Conservation (phyloP, 1,140 invertebrate species). For the Microplitis mediator region DNA sequence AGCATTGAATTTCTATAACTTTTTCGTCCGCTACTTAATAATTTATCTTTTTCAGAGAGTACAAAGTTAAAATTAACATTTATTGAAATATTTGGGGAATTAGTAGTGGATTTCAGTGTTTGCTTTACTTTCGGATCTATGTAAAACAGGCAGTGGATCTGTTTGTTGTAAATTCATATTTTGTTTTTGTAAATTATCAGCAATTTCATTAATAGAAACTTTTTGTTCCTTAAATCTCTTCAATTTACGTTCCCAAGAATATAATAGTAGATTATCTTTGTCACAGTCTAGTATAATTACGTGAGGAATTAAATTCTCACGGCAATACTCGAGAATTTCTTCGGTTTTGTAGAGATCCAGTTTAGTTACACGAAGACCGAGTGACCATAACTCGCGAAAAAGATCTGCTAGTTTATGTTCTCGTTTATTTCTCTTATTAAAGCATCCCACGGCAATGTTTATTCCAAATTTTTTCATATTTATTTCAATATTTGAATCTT, state of each 20-base stretch:
- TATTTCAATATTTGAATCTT: background rate
- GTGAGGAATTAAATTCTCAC: constrained; percentile 68
- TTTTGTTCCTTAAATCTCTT: constrained; percentile 71
- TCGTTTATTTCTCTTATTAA: constrained; percentile 64
- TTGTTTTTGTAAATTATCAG: constrained; percentile 65
- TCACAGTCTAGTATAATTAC: constrained; percentile 75
- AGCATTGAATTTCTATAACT: constrained; percentile 61
- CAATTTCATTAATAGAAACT: constrained; percentile 63
- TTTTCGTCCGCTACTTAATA: constrained; percentile 61
- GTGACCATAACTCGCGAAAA: constrained; percentile 65
- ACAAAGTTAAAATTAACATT: constrained; percentile 61
- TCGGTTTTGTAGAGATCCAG: constrained; percentile 66
- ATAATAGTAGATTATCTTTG: constrained; percentile 66
- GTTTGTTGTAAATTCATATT: constrained; percentile 31
- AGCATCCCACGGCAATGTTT: constrained; percentile 71
- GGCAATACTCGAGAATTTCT: constrained; percentile 72
- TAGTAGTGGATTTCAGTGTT: constrained; percentile 37
- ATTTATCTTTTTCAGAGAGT: constrained; percentile 62
- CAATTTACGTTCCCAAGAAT: constrained; percentile 62
- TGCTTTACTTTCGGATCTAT: constrained; percentile 54
- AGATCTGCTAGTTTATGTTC: constrained; percentile 69
- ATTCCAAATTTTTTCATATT: constrained; percentile 51
- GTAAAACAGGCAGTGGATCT: constrained; percentile 43
- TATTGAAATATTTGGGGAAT: constrained; percentile 40
- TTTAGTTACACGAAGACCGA: constrained; percentile 64